Evolutionary conservation across 2,113 vertebrate genomes (phyloP).

Genomic region (Crotalus viridis): DNA sequence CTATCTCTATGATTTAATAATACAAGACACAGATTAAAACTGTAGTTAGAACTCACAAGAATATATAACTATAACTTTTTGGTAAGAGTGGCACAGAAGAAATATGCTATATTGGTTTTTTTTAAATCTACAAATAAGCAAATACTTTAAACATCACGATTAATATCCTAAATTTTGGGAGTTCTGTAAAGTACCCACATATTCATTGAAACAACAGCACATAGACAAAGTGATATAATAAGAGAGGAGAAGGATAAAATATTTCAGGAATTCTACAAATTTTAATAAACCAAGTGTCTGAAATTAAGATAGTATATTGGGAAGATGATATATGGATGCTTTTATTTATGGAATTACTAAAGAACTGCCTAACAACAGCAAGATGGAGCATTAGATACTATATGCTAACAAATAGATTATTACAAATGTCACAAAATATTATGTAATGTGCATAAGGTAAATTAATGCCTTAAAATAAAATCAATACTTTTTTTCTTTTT

Average conservation of each 20-base stretch:
- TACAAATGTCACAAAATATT: not conserved
- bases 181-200: conserved; percentile 32
- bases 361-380: not conserved
- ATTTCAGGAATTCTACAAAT: not conserved
- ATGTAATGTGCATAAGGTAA: not conserved
- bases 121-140: conserved; percentile 69
- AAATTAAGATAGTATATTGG: conserved; percentile 2
- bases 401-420: not conserved
- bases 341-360: not conserved
- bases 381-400: not conserved
- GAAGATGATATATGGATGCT: not conserved
- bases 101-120: conserved; percentile 49
- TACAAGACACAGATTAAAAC: conserved; percentile 60
- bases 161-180: conserved; percentile 1
- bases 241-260: not conserved
- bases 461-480: not conserved
- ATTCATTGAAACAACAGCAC: conserved; percentile 28
- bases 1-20: conserved; percentile 68
- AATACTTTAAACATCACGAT: conserved; percentile 24
- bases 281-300: conserved; percentile 17
- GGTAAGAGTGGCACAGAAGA: conserved; percentile 7
- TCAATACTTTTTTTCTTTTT: not conserved
- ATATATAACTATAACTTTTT: not conserved
- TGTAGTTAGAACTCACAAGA: conserved; percentile 57
- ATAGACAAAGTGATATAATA: conserved; percentile 36